Conservation (phyloP, 1,140 invertebrate species). For the Pachypsylla venusta region DNA sequence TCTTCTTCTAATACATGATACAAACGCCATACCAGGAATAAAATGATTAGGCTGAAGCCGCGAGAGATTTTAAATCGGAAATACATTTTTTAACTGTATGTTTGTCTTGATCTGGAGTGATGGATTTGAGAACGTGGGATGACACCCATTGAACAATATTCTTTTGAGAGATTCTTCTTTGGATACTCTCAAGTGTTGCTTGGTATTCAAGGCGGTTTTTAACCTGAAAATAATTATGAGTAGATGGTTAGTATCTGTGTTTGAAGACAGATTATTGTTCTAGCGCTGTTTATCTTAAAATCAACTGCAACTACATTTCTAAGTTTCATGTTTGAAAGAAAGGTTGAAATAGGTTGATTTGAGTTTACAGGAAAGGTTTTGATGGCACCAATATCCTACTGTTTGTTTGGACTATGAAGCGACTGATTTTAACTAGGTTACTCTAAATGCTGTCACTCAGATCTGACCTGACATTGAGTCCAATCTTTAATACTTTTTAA, state of each 20-base stretch:
- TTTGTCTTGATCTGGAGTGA: conserved; percentile 86
- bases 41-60: conserved; percentile 39
- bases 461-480: no score
- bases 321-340: background rate
- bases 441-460: conserved; percentile 13
- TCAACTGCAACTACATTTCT: background rate
- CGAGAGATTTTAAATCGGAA: conserved; percentile 63
- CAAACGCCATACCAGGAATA: no score
- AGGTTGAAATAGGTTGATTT: background rate
- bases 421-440: no score
- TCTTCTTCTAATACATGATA: no score
- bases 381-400: background rate
- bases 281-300: no score
- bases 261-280: background rate
- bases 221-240: conserved; percentile 39
- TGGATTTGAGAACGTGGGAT: conserved; percentile 61
- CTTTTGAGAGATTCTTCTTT: conserved; percentile 70
- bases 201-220: conserved; percentile 84
- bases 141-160: conserved; percentile 92
- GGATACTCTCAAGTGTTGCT: conserved; percentile 60
- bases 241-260: conserved; percentile 1
- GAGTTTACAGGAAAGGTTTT: background rate
- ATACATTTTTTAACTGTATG: conserved; percentile 78
- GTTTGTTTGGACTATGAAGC: no score
- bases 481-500: no score